phyloP scores from a whole-genome alignment of 2,888 invertebrate species.

The Mycalesis mineus region DNA sequence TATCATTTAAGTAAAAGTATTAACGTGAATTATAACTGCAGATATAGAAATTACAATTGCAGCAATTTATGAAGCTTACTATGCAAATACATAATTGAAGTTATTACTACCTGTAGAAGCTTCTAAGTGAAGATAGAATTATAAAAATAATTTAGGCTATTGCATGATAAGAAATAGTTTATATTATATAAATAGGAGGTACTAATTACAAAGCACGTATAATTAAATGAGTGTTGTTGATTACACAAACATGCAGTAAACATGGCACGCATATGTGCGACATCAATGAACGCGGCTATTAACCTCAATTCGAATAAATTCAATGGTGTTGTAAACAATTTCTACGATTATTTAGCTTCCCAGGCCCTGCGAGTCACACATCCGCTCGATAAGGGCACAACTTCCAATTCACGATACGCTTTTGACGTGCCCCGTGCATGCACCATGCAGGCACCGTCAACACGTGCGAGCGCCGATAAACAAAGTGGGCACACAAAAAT shows the following conservation, averaged over 20 bases:
- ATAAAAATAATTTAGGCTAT: not conserved
- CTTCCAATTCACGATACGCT: conserved; percentile 47
- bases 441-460: conserved; percentile 36
- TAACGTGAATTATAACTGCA: too few relatives aligned
- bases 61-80: too few relatives aligned
- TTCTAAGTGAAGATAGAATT: too few relatives aligned
- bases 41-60: too few relatives aligned
- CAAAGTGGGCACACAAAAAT: not conserved
- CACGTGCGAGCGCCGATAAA: conserved; percentile 37
- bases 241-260: conserved; percentile 50
- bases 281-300: conserved; percentile 70
- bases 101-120: too few relatives aligned
- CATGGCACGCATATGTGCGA: conserved; percentile 74
- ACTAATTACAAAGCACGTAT: conserved; percentile 45
- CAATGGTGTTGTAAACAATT: conserved; percentile 67
- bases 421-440: conserved; percentile 39
- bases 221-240: conserved; percentile 54
- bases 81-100: too few relatives aligned
- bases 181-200: not conserved
- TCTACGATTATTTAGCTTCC: conserved; percentile 58
- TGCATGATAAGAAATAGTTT: not conserved
- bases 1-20: too few relatives aligned
- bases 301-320: conserved; percentile 74
- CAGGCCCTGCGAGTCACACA: conserved; percentile 55
- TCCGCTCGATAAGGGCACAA: conserved; percentile 65